phyloP scores from a whole-genome alignment of 30 jellyfish, hydroid and myxozoan species.

The Aurelia coerulea region DNA sequence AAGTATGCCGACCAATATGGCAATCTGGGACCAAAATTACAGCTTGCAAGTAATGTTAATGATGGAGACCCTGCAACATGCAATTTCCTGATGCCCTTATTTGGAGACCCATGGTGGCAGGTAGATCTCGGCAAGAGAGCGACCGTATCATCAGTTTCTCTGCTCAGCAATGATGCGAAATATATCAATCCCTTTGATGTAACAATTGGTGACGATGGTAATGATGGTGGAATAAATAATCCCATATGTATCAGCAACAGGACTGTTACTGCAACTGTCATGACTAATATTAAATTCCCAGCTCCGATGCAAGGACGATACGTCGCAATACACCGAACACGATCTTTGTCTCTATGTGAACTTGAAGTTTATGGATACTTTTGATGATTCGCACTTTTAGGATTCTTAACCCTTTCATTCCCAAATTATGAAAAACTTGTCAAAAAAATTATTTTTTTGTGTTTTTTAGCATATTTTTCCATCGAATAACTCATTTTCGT shows the following conservation, averaged over 20 bases:
- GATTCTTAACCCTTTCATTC: no score
- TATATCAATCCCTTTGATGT: conserved; percentile 2
- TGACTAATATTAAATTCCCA: neutral
- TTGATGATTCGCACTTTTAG: no score
- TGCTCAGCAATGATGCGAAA: no score
- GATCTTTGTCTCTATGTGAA: neutral
- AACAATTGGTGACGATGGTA: conserved; percentile 2
- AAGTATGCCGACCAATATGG: no score
- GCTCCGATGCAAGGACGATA: conserved; percentile 20
- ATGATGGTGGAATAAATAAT: conserved; percentile 18
- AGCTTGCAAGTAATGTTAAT: no score
- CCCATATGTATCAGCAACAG: conserved; percentile 9
- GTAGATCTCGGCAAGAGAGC: conserved; percentile 22
- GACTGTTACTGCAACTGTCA: neutral
- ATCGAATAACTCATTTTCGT: no score
- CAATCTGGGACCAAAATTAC: no score
- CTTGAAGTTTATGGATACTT: conserved; percentile 27
- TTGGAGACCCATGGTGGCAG: conserved; percentile 8
- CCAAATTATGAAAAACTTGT: no score
- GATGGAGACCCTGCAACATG: no score
- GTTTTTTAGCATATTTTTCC: no score
- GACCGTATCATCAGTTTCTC: neutral
- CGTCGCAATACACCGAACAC: neutral
- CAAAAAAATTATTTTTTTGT: no score
- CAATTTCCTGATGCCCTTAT: no score